A percentile compares a stretch with the other conserved stretches of the same genome.
Evolutionary conservation across 2,113 vertebrate species (phyloP).

Genomic region (Calidris pygmaea): DNA sequence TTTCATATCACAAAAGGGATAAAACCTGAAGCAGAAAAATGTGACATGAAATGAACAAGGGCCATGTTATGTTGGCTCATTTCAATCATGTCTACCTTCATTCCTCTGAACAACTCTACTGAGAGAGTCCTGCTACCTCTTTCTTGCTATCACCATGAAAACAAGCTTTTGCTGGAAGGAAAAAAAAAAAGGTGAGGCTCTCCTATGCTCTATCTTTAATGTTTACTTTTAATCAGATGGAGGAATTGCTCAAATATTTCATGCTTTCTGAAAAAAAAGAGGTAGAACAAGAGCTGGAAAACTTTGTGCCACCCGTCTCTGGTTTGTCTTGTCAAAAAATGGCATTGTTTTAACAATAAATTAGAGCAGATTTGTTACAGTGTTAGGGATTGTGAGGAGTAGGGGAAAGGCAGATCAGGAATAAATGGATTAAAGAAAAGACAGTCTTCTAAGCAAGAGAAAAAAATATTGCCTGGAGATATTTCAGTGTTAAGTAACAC

Average conservation of each 20-base stretch:
- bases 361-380: not conserved
- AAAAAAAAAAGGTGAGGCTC: not conserved
- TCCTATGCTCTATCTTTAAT: not conserved
- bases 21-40: not conserved
- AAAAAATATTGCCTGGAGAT: not conserved
- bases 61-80: not conserved
- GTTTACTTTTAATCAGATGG: not conserved
- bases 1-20: not conserved
- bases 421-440: slow-evolving; percentile 23
- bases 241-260: not conserved
- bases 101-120: not conserved
- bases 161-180: not conserved
- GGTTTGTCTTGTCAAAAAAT: not conserved
- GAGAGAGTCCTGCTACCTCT: not conserved
- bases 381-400: not conserved
- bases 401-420: not conserved
- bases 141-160: not conserved
- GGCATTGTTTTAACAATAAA: not conserved
- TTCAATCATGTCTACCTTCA: not conserved
- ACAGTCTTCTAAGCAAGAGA: not conserved
- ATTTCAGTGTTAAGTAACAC: not conserved
- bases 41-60: not conserved
- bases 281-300: not conserved
- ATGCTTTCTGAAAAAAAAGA: not conserved
- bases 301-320: not conserved